Conservation (phyloP, 2,888 invertebrate species). For the Odontomyia ornata region DNA sequence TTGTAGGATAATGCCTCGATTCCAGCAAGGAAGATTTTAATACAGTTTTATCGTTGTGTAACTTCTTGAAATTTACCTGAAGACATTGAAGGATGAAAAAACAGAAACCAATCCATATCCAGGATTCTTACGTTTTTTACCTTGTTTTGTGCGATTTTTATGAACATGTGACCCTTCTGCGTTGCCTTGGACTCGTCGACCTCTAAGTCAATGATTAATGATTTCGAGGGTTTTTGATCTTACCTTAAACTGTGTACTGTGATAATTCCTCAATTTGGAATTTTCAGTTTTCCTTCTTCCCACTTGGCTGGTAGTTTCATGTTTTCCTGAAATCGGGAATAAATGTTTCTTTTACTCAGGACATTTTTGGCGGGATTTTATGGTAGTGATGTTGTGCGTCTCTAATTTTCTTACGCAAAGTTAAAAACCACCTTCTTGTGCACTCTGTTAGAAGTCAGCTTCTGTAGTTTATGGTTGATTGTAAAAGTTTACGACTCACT, state of each 20-base stretch:
- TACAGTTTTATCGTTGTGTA: conserved; percentile 34
- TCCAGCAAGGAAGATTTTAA: background rate
- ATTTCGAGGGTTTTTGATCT: conserved; percentile 35
- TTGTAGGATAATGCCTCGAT: background rate
- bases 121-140: conserved; percentile 26
- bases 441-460: conserved; percentile 19
- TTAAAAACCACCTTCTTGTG: conserved; percentile 17
- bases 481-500: conserved; percentile 9
- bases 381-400: conserved; percentile 16
- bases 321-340: background rate
- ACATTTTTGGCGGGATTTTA: conserved; percentile 36
- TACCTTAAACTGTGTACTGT: conserved; percentile 7
- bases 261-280: conserved; percentile 12
- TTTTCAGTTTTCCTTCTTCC: background rate
- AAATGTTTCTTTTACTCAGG: background rate
- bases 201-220: conserved; percentile 38
- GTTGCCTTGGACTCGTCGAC: conserved; percentile 11
- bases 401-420: conserved; percentile 25
- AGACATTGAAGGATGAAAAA: background rate
- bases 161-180: conserved; percentile 41
- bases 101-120: background rate
- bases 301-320: background rate
- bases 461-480: conserved; percentile 16
- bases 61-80: conserved; percentile 39
- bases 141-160: conserved; percentile 39